Evolutionary conservation across 2,797 vertebrate genomes (phyloP), one percentile per base, ranked within the genome.

Genomic region (Leuciscus waleckii): DNA sequence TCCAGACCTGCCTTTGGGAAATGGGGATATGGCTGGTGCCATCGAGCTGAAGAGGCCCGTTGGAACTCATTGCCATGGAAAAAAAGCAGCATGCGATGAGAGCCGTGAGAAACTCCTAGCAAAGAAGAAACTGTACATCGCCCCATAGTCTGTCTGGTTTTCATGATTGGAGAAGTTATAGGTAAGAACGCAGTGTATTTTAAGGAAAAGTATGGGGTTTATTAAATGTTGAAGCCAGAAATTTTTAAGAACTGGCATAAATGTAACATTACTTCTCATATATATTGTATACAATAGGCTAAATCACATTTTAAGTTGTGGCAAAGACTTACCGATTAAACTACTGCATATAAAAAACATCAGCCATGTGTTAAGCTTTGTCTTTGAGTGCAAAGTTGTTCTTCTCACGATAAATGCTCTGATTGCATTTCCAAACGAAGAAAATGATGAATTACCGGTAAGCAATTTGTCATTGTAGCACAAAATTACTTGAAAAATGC

Each of bases 131-230:
- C 96, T 99, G 26, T 96, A 94, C 56, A 83, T 98, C 0, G 97
- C 98, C 41, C 97, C 0, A 91, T 92, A 0, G 92, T 99, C 88
- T 99, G 98, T 91, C 95, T 97, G 8, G 2, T 98, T 93, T 99
- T 99, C 95, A 99, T 99, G 97, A 94, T 97, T 0, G 98, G 98
- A 17, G 98, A 99, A 89, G 95, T 99, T 87, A 95, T 98, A 83
- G 98, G 98, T 99, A 92, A 94, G 26, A 73, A 41, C 70, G 6
- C 32, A 16, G 21, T n/a, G 23, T 6, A 2, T 49, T 76, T 68
- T 43, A 19, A n/a, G 17, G 17, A 46, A 61, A 73, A 13, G 35
- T 37, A n/a, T 70, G 8, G 10, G 2, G 43, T 65, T 65, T 21
- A 68, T 46, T 54, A 51, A 75, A 74, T 19, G 16, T 8, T 39